Conservation (phyloP, 2,797 vertebrate genomes). For the Spondyliosoma cantharus region DNA sequence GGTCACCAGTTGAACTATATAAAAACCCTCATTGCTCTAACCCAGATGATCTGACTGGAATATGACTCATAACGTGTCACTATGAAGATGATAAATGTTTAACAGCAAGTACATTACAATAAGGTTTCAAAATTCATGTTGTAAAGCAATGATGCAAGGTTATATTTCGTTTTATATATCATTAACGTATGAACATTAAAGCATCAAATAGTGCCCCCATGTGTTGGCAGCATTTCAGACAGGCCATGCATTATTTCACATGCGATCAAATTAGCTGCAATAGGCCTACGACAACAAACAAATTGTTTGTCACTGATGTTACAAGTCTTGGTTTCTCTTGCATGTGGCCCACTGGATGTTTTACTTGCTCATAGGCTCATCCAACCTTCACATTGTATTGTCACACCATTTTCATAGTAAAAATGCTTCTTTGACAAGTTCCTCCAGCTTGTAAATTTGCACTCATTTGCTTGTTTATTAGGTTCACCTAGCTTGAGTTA, state of each 20-base stretch:
- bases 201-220: not conserved
- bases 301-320: not conserved
- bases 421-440: not conserved
- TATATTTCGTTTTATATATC: not conserved
- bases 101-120: not conserved
- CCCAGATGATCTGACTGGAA: not conserved
- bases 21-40: not conserved
- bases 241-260: not conserved
- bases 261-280: not conserved
- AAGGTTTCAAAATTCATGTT: not conserved
- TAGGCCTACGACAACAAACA: too few relatives aligned
- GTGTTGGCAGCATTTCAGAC: not conserved
- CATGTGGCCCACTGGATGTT: not conserved
- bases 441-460: not conserved
- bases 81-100: not conserved
- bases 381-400: not conserved
- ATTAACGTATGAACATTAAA: not conserved
- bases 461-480: not conserved
- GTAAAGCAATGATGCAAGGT: not conserved
- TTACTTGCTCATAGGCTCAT: not conserved
- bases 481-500: not conserved
- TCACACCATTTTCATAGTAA: not conserved
- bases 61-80: slow-evolving; percentile 3
- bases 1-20: not conserved
- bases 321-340: not conserved